Conservation (phyloP, 1,140 invertebrate genomes). For the Ganaspis sp. region DNA sequence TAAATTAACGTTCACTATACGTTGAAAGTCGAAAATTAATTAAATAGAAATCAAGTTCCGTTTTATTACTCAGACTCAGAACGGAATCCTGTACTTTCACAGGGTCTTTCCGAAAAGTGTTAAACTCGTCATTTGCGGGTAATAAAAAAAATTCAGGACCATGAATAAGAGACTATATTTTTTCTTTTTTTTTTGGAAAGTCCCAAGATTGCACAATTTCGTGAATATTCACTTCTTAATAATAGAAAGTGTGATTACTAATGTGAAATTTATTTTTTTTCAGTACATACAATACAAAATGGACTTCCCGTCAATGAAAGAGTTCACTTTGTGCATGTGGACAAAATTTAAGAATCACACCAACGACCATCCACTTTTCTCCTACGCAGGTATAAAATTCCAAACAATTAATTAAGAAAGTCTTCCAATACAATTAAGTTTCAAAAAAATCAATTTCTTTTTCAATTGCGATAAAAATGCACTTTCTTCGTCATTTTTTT, state of each 20-base stretch:
- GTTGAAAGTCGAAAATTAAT: neutral
- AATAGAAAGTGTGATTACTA: neutral
- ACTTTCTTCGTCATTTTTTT: no score
- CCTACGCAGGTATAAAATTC: constrained; percentile 83
- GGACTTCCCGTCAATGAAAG: constrained; percentile 83
- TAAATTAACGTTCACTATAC: neutral
- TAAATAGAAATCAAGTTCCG: neutral
- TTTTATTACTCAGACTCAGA: neutral
- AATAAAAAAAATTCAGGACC: neutral
- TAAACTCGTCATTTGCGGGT: neutral
- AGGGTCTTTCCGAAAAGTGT: neutral
- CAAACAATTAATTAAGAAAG: no score
- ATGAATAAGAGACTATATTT: neutral
- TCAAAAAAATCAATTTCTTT: no score
- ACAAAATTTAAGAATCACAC: constrained; percentile 87
- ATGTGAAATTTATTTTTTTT: constrained; percentile 34
- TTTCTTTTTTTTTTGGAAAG: neutral
- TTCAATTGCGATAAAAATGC: no score
- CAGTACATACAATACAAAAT: constrained; percentile 82
- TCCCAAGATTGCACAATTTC: neutral
- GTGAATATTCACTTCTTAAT: constrained; percentile 26
- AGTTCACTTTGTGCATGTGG: constrained; percentile 89
- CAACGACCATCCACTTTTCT: constrained; percentile 87
- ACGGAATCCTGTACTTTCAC: neutral
- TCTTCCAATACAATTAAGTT: no score